Evolutionary conservation across 1,140 invertebrate genomes (phyloP), one percentile per base, ranked within the genome.

Genomic region (Ditylenchus dipsaci): DNA sequence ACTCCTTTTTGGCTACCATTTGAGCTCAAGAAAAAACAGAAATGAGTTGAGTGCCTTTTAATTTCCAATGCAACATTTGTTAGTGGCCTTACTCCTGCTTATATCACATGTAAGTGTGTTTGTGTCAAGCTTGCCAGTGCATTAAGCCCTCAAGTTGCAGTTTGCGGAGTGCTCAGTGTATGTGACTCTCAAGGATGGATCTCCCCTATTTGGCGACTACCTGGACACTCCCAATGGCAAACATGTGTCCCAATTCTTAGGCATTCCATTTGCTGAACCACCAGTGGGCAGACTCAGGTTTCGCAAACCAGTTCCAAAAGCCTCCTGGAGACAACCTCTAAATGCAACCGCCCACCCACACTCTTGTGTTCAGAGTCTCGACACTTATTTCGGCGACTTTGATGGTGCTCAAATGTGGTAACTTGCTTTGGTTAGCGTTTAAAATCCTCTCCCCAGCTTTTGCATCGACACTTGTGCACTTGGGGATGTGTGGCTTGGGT

Each of bases 281-380:
- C 83, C 82, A 5, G 68, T 82, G 26, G 65, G 77, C 9, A 71
- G 66, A 23, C 73, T 81, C 29, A 71, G 80, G 30, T 82, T 82
- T 68, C 77, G 80, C n/a, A 79, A 80, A 47, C 80, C 80, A 1
- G 63, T 69, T 23, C 81, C 80, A 29, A 83, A 83, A 68, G 42
- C 62, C 13, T 79, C 80, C 19, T 82, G 80, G 80, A 60, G 80
- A 23, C 62, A 71, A 17, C 66, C 69, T 11, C 75, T 82, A n/a
- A 83, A 87, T 74, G 89, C 92, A 0, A 94, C 90, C 0, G 86
- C 86, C 77, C 87, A 88, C 73, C 92, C 93, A 43, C 93, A 68
- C 26, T 75, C 57, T 13, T 68, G 29, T 26, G 1, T 75, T 19
- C 72, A 80, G 67, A 79, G 71, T 58, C 65, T 72, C 1, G 78